phyloP scores from a whole-genome alignment of 2,888 invertebrate species.

The Spodoptera exigua region DNA sequence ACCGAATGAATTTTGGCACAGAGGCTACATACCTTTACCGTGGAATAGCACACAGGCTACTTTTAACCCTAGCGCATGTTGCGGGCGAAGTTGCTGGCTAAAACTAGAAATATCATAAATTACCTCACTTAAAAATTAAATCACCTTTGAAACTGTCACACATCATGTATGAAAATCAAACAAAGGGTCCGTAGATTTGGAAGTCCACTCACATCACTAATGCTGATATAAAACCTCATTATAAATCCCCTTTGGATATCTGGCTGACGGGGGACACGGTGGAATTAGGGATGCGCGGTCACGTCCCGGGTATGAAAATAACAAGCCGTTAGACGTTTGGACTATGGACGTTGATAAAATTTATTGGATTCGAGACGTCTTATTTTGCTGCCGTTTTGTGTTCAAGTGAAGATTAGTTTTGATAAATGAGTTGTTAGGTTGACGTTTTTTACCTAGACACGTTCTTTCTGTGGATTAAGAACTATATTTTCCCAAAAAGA shows the following conservation, averaged over 20 bases:
- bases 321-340: slow-evolving; percentile 60
- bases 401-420: background rate
- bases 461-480: too few species aligned
- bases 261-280: slow-evolving; percentile 42
- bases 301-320: slow-evolving; percentile 79
- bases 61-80: too few species aligned
- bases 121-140: too few species aligned
- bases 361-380: slow-evolving; percentile 33
- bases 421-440: background rate
- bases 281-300: slow-evolving; percentile 78
- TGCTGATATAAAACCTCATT: slow-evolving; percentile 65
- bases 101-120: too few species aligned
- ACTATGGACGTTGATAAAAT: slow-evolving; percentile 56
- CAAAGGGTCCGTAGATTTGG: slow-evolving; percentile 29
- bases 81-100: too few species aligned
- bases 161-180: slow-evolving; percentile 16
- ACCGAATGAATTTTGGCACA: too few species aligned
- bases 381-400: slow-evolving; percentile 21
- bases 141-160: background rate
- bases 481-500: too few species aligned
- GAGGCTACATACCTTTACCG: too few species aligned
- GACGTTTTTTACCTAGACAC: too few species aligned
- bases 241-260: slow-evolving; percentile 64
- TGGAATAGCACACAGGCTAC: too few species aligned
- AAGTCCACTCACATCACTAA: slow-evolving; percentile 47